Evolutionary conservation across 2,113 vertebrate species (phyloP), one percentile per base, ranked within the genome.

Genomic region (Oriolus oriolus): DNA sequence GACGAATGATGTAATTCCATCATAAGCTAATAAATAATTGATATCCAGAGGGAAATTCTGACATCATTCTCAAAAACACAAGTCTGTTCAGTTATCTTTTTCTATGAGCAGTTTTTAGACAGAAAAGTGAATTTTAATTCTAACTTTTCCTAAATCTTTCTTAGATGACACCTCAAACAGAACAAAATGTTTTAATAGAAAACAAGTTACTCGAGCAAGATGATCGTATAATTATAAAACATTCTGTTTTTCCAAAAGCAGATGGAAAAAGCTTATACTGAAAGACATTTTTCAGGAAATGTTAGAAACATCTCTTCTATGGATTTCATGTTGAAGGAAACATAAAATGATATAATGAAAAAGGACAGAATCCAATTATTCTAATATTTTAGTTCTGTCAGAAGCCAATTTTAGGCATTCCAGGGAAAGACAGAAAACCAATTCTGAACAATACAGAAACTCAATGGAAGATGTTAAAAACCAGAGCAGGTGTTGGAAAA

Each of bases 351-450:
- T 86, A 84, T 87, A 89, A 96, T 84, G 44, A 96, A 76, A 96
- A 92, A 81, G 65, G 93, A 92, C 90, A 92, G 88, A 94, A 92
- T 71, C 39, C 75, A 94, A 95, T 91, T 90, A 95, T 87, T 90
- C 76, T 75, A 92, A 41, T 86, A 92, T 64, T 77, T 71, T 84
- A 70, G 74, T 76, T 90, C 88, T 90, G n/a, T 86, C 56, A 90
- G 85, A 90, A 87, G 83, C 68, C 92, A 90, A 86, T 86, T 92
- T 92, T 49, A 84, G 28, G 39, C 54, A 93, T 94, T 90, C 91
- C 76, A 96, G 15, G 33, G 68, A 81, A 95, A 92, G 28, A 33
- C 59, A 86, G 74, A 88, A 89, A 84, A 68, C 0, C 31, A 71
- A 27, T 66, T 88, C 52, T 78, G 83, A 96, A 86, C 83, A 79